Conservation (phyloP, 92 coral and sea anemone species). For the Phenganax subtilis region DNA sequence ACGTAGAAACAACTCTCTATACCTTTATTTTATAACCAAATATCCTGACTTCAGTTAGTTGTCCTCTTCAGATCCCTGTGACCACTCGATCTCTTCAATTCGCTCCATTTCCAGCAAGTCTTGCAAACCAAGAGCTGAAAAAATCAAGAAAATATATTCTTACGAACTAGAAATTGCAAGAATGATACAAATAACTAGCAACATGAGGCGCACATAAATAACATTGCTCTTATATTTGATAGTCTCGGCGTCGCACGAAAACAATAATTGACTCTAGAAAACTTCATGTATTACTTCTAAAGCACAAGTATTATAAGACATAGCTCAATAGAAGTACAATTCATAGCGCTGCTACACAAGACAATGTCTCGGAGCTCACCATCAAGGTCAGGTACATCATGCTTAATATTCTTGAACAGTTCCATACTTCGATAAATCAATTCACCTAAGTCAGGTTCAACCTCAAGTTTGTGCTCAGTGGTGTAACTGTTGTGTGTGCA, state of each 20-base stretch:
- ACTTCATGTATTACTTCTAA: too few relatives aligned
- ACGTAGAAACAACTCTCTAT: background rate
- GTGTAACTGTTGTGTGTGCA: slow-evolving; percentile 61
- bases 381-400: slow-evolving; percentile 56
- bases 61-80: slow-evolving; percentile 68
- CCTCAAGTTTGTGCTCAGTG: slow-evolving; percentile 68
- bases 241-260: too few relatives aligned
- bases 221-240: too few relatives aligned
- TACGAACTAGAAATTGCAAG: background rate
- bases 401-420: slow-evolving; percentile 60
- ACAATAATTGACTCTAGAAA: too few relatives aligned
- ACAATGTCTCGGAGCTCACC: slow-evolving; percentile 27
- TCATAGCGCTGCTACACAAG: background rate
- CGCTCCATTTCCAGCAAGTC: slow-evolving; percentile 81
- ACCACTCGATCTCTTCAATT: slow-evolving; percentile 72
- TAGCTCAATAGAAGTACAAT: background rate
- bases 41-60: slow-evolving; percentile 66
- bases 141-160: background rate
- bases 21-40: slow-evolving; percentile 35
- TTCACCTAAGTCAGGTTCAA: slow-evolving; percentile 70
- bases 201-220: too few relatives aligned
- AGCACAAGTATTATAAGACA: background rate
- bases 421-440: slow-evolving; percentile 53
- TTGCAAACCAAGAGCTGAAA: slow-evolving; percentile 66
- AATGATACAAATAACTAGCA: background rate